phyloP scores from a whole-genome alignment of 2,888 invertebrate species.

The Tiliacea aurago region DNA sequence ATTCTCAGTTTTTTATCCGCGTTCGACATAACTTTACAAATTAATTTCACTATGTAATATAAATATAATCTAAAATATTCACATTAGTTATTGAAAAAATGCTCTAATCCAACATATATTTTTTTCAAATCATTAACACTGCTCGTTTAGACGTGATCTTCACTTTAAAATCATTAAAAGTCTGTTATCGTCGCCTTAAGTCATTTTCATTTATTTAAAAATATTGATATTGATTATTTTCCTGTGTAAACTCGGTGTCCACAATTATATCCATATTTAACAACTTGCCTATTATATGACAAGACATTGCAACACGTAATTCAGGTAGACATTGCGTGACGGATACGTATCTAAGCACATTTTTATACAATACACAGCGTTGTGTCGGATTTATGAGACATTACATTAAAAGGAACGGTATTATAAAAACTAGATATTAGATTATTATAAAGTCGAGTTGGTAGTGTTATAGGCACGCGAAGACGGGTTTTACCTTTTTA shows the following conservation, averaged over 20 bases:
- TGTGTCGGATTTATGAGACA: constrained; percentile 54
- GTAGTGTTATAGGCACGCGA: constrained; percentile 29
- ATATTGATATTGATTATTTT: constrained; percentile 6
- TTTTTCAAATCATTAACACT: too few species aligned
- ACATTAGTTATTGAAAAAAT: too few species aligned
- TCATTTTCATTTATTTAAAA: background rate
- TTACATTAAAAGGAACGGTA: constrained; percentile 34
- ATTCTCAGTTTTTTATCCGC: too few species aligned
- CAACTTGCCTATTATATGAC: constrained; percentile 27
- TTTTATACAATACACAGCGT: constrained; percentile 43
- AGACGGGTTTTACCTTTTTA: constrained; percentile 19
- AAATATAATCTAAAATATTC: too few species aligned
- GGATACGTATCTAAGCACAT: constrained; percentile 50
- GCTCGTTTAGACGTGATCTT: too few species aligned
- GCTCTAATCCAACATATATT: too few species aligned
- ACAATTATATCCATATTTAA: constrained; percentile 2
- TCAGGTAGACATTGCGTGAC: constrained; percentile 41
- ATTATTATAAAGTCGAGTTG: constrained; percentile 44
- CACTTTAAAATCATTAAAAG: too few species aligned
- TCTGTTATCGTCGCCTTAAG: background rate
- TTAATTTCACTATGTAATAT: too few species aligned
- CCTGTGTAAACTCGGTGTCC: background rate
- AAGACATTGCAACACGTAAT: constrained; percentile 39
- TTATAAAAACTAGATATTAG: constrained; percentile 43
- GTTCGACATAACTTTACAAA: too few species aligned